Base-by-base conservation (phyloP, 92 coral and sea anemone genomes). In the Diadumene lineata region DNA sequence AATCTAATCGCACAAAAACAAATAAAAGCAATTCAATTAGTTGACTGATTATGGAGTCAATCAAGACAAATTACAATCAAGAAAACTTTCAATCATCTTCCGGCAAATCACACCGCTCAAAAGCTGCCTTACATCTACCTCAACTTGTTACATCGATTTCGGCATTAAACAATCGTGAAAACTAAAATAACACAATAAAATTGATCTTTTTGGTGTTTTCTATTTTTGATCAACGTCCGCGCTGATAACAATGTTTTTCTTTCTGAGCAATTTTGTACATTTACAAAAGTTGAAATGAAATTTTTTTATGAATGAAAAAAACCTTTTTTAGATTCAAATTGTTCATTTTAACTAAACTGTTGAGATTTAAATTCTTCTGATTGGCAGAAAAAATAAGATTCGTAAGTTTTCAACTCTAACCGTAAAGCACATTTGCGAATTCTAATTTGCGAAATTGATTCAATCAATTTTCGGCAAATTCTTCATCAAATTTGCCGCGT, bases 381-480 rank as follows among this genome's bases (percentile, higher is more conserved):
- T 0, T 18, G 8, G n/a, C 31, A 19, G n/a, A 17, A 70, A 53
- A 8, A 50, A 1, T 10, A 6, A 11, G 63, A 28, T 16, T 51
- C 15, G 50, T 26, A 50, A 48, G 64, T 50, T 17, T 50, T 15
- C 58, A 28, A 70, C 53, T 70, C 63, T 63, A 17, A 70, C 31
- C 50, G 23, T 3, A 21, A 13, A 31, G 75, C 31, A 1, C 21
- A 24, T 56, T 9, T 58, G 27, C 64, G 28, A 70, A 60, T 75
- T 75, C 80, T 75, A 75, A 75, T 75, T 75, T 27, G 31, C 64
- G 56, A 75, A 75, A 75, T 75, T 75, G 80, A 75, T 46, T 64
- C 80, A 75, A 75, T 75, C 64, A 75, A 62, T 34, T 30, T 75
- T 25, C 26, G 8, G 19, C 64, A 17, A 46, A 29, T 50, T 28